Evolutionary conservation across 2,113 vertebrate genomes (phyloP), one percentile per base, ranked within the genome.

Genomic region (Benitochromis conjunctus): DNA sequence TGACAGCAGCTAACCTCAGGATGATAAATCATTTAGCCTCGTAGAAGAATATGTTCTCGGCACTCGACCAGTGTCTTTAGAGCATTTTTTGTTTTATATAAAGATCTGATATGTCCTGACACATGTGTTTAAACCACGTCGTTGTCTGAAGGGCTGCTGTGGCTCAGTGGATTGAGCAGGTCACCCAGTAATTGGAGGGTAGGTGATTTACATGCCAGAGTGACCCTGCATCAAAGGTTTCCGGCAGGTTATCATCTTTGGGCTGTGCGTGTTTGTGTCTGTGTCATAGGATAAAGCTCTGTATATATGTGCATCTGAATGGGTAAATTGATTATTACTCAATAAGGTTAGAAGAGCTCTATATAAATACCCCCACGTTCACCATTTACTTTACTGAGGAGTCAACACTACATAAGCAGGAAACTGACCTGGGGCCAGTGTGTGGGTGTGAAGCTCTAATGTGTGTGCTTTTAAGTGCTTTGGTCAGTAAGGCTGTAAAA

Each of bases 341-440:
- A 74, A 18, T 29, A 18, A 76, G 16, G 46, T 76, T n/a, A 13
- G 16, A 55, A 21, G 46, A 76, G 9, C 43, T 12, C 69, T 48
- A 19, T 31, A 31, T 0, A 51, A 74, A 74, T n/a, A 71, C 36
- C 64, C 3, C 13, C 36, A 0, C 41, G 3, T 19, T 0, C 43
- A 29, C 41, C 66, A 29, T 74, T 48, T 74, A 48, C 66, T 74
- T 26, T 71, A 71, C 14, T 13, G 1, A 29, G 9, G 5, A 48
- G 41, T 74, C 66, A 26, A 11, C 66, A 29, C 2, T 48, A 48
- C 66, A 74, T 74, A 3, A 29, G 24, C 9, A 48, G 43, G 66
- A 74, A 24, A 74, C 66, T 48, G 41, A 74, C 5, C 66, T 29
- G 66, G 21, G 14, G 66, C 41, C 66, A 71, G 34, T 41, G 66